Conservation (phyloP, 2,797 vertebrate species). For the Leptoclinus maculatus region DNA sequence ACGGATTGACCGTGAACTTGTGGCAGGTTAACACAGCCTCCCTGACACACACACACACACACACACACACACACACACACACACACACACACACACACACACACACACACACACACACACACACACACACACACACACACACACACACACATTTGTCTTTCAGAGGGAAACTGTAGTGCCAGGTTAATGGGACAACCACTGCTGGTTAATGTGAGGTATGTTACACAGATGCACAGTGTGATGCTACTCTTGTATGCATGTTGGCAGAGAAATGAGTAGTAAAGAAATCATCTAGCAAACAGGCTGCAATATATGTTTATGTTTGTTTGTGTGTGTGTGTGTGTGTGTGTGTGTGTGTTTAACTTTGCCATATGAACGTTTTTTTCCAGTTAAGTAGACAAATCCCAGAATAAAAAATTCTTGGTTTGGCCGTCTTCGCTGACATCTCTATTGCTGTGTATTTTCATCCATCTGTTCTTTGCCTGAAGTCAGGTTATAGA, state of each 20-base stretch:
- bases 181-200: constrained; percentile 29
- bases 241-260: background rate
- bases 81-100: no score
- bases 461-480: no score
- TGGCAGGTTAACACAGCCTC: constrained; percentile 9
- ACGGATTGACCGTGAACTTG: constrained; percentile 9
- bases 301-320: background rate
- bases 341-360: background rate
- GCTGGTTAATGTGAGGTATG: constrained; percentile 16
- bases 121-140: background rate
- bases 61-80: background rate
- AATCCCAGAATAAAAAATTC: background rate
- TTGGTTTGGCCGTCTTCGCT: no score
- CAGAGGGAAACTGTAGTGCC: constrained; percentile 10
- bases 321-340: no score
- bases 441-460: background rate
- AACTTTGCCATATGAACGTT: background rate
- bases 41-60: background rate
- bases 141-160: background rate
- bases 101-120: background rate
- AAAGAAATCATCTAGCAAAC: background rate
- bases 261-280: background rate
- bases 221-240: constrained; percentile 1
- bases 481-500: no score
- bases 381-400: no score